These are phyloP conservation scores for Chondrilla cf. caribensis DNA, from an alignment of 37 sponge, comb jelly and placozoan species.

Conservation along the genomic window DNA sequence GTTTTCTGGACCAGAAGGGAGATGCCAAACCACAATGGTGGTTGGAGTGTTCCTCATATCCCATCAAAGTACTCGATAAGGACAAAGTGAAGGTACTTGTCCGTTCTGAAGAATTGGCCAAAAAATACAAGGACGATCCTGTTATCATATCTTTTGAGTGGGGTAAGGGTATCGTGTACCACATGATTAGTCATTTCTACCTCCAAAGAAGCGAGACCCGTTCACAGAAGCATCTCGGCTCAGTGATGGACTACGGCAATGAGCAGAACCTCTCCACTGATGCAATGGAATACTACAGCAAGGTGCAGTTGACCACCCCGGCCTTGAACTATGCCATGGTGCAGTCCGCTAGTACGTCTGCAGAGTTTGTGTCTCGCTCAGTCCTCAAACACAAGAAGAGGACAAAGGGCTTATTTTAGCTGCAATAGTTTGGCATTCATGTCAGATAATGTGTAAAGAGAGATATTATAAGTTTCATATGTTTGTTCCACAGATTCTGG, in stretches of 20 bases:
- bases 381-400: slow-evolving; percentile 73
- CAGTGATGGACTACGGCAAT: slow-evolving; percentile 32
- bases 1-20: slow-evolving; percentile 72
- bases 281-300: slow-evolving; percentile 32
- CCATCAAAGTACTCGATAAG: slow-evolving; percentile 74
- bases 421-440: too few relatives aligned
- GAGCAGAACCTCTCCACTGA: slow-evolving; percentile 41
- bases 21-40: slow-evolving; percentile 84
- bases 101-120: slow-evolving; percentile 62
- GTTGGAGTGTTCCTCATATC: slow-evolving; percentile 69
- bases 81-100: slow-evolving; percentile 69
- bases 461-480: too few relatives aligned
- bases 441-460: too few relatives aligned
- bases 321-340: slow-evolving; percentile 71
- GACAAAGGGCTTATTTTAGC: background rate
- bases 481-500: too few relatives aligned
- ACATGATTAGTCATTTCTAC: slow-evolving; percentile 86
- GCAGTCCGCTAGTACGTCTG: slow-evolving; percentile 72
- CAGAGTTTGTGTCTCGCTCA: slow-evolving; percentile 77
- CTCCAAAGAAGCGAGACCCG: slow-evolving; percentile 77
- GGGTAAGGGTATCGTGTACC: slow-evolving; percentile 79
- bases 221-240: slow-evolving; percentile 51
- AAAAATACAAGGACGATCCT: slow-evolving; percentile 51
- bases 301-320: slow-evolving; percentile 28
- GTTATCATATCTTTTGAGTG: slow-evolving; percentile 79